Percentiles rank a stretch among this genome's conserved stretches.
Evolutionary conservation across 2,888 invertebrate species (phyloP).

Genomic region (Pyrocoelia pectoralis): DNA sequence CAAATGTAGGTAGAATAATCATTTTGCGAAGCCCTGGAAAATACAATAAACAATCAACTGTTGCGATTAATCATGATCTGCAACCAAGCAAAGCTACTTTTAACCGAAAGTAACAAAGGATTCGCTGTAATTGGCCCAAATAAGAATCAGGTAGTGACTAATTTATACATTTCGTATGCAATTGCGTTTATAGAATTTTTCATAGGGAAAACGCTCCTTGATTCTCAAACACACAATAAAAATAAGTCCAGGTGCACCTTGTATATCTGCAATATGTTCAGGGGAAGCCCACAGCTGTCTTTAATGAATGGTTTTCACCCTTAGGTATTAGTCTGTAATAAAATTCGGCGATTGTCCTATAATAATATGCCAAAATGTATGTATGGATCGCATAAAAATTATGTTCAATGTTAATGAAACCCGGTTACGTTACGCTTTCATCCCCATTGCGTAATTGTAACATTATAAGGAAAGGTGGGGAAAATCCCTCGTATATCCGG

Average conservation of each 20-base stretch:
- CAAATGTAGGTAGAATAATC: too few relatives aligned
- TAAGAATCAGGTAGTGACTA: too few relatives aligned
- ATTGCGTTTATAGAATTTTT: background rate
- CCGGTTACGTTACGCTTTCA: background rate
- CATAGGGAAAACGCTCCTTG: background rate
- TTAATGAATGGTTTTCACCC: slow-evolving; percentile 36
- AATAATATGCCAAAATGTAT: background rate
- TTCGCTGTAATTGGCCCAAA: too few relatives aligned
- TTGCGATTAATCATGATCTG: too few relatives aligned
- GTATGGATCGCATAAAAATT: too few relatives aligned
- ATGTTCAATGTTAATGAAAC: too few relatives aligned
- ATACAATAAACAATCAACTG: too few relatives aligned
- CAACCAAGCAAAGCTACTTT: too few relatives aligned
- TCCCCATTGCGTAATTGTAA: background rate
- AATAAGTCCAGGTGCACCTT: slow-evolving; percentile 37
- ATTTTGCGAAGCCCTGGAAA: too few relatives aligned
- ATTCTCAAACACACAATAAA: background rate
- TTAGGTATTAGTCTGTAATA: slow-evolving; percentile 34
- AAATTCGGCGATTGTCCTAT: background rate
- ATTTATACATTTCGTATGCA: too few relatives aligned
- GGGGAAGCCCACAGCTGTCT: slow-evolving; percentile 46
- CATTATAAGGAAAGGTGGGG: background rate
- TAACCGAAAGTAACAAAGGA: too few relatives aligned
- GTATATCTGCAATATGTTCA: slow-evolving; percentile 48
- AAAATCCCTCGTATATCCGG: slow-evolving; percentile 29